Conservation (phyloP, 2,888 invertebrate species). For the Drepanosiphum platanoidis region DNA sequence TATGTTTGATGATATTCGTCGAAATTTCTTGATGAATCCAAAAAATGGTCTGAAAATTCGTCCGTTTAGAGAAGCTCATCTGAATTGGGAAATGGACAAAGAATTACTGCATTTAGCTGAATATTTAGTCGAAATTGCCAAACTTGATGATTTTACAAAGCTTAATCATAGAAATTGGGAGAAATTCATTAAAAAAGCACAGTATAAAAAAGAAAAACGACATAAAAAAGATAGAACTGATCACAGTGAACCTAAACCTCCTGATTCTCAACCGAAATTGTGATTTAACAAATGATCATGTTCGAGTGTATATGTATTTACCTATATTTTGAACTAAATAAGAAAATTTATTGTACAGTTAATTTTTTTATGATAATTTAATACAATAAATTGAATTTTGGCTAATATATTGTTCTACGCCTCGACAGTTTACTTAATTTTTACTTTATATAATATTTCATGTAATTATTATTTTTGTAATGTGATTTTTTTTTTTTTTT, state of each 20-base stretch:
- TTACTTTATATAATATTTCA: background rate
- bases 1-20: conserved; percentile 95
- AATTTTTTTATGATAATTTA: conserved; percentile 47
- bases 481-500: conserved; percentile 11
- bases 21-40: conserved; percentile 98
- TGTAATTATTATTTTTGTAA: conserved; percentile 16
- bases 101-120: conserved; percentile 84
- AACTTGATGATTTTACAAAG: conserved; percentile 81
- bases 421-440: conserved; percentile 17
- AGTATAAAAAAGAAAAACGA: conserved; percentile 58
- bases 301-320: conserved; percentile 13
- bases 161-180: conserved; percentile 95
- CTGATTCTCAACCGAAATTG: conserved; percentile 58
- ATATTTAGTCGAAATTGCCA: conserved; percentile 85
- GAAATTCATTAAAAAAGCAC: conserved; percentile 69
- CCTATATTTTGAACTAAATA: conserved; percentile 29
- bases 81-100: conserved; percentile 83
- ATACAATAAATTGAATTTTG: conserved; percentile 45
- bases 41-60: conserved; percentile 90
- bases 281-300: conserved; percentile 26
- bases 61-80: conserved; percentile 90
- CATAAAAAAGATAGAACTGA: conserved; percentile 59
- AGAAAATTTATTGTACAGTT: conserved; percentile 41
- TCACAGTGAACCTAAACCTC: conserved; percentile 46
- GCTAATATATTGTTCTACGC: conserved; percentile 19